Evolutionary conservation across 2,113 vertebrate species (phyloP), one percentile per base, ranked within the genome.

Genomic region (Microcebus murinus): DNA sequence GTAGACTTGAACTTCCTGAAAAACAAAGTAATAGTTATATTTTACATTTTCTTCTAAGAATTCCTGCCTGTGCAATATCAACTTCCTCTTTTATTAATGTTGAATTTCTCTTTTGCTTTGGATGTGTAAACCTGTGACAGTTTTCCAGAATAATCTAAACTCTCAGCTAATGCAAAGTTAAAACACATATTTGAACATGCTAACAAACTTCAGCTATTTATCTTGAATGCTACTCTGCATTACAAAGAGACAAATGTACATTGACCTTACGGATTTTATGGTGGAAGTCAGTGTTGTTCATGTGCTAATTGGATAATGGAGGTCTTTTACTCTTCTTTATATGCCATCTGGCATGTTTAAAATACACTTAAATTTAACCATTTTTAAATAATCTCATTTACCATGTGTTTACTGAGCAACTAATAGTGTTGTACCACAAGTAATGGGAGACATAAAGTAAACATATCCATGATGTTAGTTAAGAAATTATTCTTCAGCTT

Each of bases 31-130:
- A 39, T 71, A 55, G 6, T 29, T 17, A 0, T 70, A 59, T 36
- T 79, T 52, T 88, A 57, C 10, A 34, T 57, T 92, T 90, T 9
- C 55, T 83, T 45, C 39, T 87, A 61, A 85, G 55, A 87, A 80
- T 81, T 77, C 4, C 25, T 90, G 5, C 42, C 8, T 79, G 39
- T 48, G 34, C 29, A 77, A 31, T 68, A 63, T 84, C 45, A 91
- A 18, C 10, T 77, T 95, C 73, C 68, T 81, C 25, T 81, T 90
- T 77, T 52, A 12, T 59, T 71, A 50, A 1, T 68, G 11, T 88
- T 94, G 39, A 77, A 31, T 73, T 93, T 97, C 36, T 74, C 77
- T 90, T 93, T 42, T 90, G 65, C 45, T 86, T 6, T 91, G 15
- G 18, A 4, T 89, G 81, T 93, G 18, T 36, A 93, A 92, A 85